Conservation (phyloP, 2,888 invertebrate species). For the Ochropleura leucogaster region DNA sequence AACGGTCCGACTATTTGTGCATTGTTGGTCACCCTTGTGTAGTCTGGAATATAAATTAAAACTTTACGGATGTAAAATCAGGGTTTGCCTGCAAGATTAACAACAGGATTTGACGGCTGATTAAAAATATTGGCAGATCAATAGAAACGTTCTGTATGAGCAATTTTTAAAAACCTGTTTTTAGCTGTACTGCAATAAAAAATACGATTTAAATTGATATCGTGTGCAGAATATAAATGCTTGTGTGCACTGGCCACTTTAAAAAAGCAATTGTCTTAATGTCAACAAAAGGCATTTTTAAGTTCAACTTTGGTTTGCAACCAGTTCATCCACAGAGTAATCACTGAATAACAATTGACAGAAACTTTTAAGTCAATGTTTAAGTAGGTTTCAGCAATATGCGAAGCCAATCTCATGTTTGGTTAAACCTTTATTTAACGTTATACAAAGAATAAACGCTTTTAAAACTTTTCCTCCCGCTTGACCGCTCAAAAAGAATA, state of each 20-base stretch:
- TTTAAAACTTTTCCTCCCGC: constrained; percentile 75
- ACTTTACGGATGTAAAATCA: constrained; percentile 22
- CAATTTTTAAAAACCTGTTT: not conserved
- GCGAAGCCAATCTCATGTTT: constrained; percentile 49
- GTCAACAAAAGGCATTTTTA: constrained; percentile 34
- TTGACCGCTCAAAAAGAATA: constrained; percentile 77
- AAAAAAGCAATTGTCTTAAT: constrained; percentile 47
- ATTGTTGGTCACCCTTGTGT: constrained; percentile 49
- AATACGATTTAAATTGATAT: constrained; percentile 43
- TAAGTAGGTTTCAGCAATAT: constrained; percentile 57
- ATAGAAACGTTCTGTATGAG: not conserved
- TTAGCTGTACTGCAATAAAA: constrained; percentile 10
- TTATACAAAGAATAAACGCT: constrained; percentile 70
- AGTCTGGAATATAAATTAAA: constrained; percentile 42
- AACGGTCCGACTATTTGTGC: constrained; percentile 51
- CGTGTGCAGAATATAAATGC: constrained; percentile 48
- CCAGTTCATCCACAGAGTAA: constrained; percentile 30
- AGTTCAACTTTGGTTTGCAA: constrained; percentile 36
- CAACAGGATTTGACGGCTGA: too few relatives aligned
- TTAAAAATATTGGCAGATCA: not conserved
- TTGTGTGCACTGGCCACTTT: constrained; percentile 11
- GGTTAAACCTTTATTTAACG: constrained; percentile 55
- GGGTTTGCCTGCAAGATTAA: not conserved
- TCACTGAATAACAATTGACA: constrained; percentile 44
- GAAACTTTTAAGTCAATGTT: constrained; percentile 60